phyloP scores from a whole-genome alignment of 2,113 vertebrate genomes.

The Cromileptes altivelis region DNA sequence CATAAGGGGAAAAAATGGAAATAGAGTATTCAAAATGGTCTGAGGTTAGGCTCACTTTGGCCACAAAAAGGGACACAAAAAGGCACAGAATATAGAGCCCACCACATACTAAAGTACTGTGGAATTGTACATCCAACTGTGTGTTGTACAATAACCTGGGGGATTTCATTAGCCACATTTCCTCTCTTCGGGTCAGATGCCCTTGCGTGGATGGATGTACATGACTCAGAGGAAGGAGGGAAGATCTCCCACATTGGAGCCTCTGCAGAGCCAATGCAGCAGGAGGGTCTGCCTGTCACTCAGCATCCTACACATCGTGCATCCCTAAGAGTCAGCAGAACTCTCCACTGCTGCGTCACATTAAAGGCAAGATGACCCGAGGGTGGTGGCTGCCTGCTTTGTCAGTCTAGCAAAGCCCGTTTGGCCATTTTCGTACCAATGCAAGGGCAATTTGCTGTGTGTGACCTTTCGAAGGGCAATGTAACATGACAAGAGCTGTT shows the following conservation, averaged over 20 bases:
- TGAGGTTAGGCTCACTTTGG: no score
- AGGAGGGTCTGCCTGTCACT: constrained; percentile 55
- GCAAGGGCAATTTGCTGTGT: constrained; percentile 76
- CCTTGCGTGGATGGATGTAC: constrained; percentile 44
- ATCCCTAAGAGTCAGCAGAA: constrained; percentile 74
- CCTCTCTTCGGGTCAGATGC: constrained; percentile 42
- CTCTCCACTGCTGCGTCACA: constrained; percentile 70
- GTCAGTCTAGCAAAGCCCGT: constrained; percentile 75
- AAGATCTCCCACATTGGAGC: constrained; percentile 49
- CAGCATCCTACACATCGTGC: constrained; percentile 58
- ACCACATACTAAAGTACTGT: neutral
- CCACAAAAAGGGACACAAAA: neutral
- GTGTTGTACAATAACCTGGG: constrained; percentile 19
- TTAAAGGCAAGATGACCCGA: constrained; percentile 66
- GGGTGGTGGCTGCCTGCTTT: constrained; percentile 68
- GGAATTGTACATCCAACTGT: neutral
- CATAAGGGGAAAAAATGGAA: no score
- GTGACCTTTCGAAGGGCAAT: constrained; percentile 79
- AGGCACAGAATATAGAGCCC: neutral
- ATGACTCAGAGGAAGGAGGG: constrained; percentile 60
- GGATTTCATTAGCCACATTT: constrained; percentile 57
- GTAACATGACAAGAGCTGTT: constrained; percentile 80
- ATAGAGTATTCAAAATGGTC: no score
- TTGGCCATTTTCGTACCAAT: constrained; percentile 70
- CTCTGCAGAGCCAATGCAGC: constrained; percentile 29